A percentile compares a stretch with the other conserved stretches of the same genome.
phyloP scores from a whole-genome alignment of 37 sponge, comb jelly and placozoan genomes.

The Crambe crambe region DNA sequence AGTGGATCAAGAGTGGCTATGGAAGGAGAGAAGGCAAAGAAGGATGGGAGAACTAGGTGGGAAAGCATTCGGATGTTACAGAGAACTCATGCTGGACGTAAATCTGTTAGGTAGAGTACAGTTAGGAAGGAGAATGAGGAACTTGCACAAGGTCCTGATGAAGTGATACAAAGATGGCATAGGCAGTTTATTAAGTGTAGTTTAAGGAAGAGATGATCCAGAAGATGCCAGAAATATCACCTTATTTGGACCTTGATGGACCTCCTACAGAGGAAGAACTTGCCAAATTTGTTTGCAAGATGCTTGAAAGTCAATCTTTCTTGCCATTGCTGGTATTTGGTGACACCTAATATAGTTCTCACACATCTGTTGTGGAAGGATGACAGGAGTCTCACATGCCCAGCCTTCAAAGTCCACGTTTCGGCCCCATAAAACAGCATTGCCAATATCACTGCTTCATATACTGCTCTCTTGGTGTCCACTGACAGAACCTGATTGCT shows the following conservation, averaged over 20 bases:
- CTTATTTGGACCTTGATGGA: constrained; percentile 10
- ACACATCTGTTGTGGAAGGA: neutral
- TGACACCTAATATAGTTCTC: neutral
- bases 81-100: constrained; percentile 8
- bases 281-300: neutral
- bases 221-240: constrained; percentile 9
- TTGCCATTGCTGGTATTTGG: neutral
- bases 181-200: constrained; percentile 21
- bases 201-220: constrained; percentile 5
- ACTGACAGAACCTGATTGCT: neutral
- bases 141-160: too few relatives aligned
- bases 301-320: neutral
- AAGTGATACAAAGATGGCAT: constrained; percentile 10
- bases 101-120: neutral
- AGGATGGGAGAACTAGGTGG: constrained; percentile 24
- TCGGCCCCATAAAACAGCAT: neutral
- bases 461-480: neutral
- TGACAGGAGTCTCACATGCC: neutral
- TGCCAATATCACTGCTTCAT: neutral
- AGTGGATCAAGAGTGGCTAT: constrained; percentile 22
- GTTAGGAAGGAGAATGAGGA: constrained; percentile 11
- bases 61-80: constrained; percentile 44
- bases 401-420: neutral
- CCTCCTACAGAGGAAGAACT: too few relatives aligned
- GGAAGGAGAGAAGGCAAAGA: constrained; percentile 8